Conservation (phyloP, 2,888 invertebrate genomes). For the Euclidia mi region DNA sequence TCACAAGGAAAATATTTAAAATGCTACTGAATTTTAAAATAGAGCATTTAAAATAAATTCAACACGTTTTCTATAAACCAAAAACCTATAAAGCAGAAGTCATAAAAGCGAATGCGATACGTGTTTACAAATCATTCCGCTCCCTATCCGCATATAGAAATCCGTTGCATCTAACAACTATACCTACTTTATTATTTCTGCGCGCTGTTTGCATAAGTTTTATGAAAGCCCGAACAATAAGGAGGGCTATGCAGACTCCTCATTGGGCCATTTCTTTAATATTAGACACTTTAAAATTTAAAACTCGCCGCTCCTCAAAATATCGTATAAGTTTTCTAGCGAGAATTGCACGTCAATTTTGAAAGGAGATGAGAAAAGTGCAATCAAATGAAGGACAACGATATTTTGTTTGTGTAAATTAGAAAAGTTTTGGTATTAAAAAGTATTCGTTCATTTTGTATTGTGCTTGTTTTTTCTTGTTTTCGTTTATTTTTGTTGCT, state of each 20-base stretch:
- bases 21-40: too few relatives aligned
- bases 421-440: slow-evolving; percentile 45
- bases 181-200: slow-evolving; percentile 60
- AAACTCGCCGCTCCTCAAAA: slow-evolving; percentile 40
- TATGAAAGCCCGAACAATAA: slow-evolving; percentile 55
- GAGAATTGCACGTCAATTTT: slow-evolving; percentile 29
- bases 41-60: too few relatives aligned
- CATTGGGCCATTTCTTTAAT: slow-evolving; percentile 54
- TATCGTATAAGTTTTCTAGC: slow-evolving; percentile 12
- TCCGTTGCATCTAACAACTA: slow-evolving; percentile 43
- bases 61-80: too few relatives aligned
- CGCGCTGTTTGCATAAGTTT: slow-evolving; percentile 66
- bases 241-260: slow-evolving; percentile 39
- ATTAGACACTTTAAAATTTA: slow-evolving; percentile 57
- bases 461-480: neutral
- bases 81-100: too few relatives aligned
- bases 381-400: slow-evolving; percentile 50
- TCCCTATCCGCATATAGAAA: slow-evolving; percentile 23
- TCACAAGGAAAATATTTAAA: too few relatives aligned
- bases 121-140: neutral
- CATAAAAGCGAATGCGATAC: too few relatives aligned
- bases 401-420: slow-evolving; percentile 46
- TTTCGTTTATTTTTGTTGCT: neutral
- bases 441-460: slow-evolving; percentile 19
- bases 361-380: slow-evolving; percentile 20